Conservation (phyloP, 1,140 invertebrate species). For the Riptortus pedestris region DNA sequence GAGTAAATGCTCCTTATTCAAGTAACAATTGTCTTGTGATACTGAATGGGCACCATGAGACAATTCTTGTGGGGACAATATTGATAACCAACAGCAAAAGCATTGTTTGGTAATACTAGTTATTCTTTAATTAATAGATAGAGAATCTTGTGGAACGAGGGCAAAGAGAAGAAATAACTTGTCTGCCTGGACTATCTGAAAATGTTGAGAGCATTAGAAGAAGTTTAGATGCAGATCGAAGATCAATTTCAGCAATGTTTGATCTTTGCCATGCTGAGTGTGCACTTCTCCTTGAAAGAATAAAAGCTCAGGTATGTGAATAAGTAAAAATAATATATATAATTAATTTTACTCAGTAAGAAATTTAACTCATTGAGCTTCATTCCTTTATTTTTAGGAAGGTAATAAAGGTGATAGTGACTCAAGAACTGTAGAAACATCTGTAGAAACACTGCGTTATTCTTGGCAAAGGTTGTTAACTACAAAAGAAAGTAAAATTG, state of each 20-base stretch:
- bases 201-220: constrained; percentile 10
- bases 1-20: too few species aligned
- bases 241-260: constrained; percentile 3
- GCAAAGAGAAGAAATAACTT: constrained; percentile 9
- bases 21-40: too few species aligned
- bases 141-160: constrained; percentile 1
- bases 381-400: too few species aligned
- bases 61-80: too few species aligned
- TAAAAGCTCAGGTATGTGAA: constrained; percentile 1
- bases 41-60: too few species aligned
- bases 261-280: constrained; percentile 11
- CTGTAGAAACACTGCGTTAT: constrained; percentile 43
- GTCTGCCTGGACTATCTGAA: not conserved
- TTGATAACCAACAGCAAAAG: too few species aligned
- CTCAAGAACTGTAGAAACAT: constrained; percentile 53
- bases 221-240: constrained; percentile 1
- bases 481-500: constrained; percentile 48
- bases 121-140: too few species aligned
- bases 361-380: too few species aligned
- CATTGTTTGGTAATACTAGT: too few species aligned
- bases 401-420: constrained; percentile 52
- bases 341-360: too few species aligned
- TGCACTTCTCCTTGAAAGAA: constrained; percentile 6
- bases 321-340: too few species aligned
- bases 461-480: constrained; percentile 51